Conservation (phyloP, 2,797 vertebrate species). For the Euphonia xanthogaster region DNA sequence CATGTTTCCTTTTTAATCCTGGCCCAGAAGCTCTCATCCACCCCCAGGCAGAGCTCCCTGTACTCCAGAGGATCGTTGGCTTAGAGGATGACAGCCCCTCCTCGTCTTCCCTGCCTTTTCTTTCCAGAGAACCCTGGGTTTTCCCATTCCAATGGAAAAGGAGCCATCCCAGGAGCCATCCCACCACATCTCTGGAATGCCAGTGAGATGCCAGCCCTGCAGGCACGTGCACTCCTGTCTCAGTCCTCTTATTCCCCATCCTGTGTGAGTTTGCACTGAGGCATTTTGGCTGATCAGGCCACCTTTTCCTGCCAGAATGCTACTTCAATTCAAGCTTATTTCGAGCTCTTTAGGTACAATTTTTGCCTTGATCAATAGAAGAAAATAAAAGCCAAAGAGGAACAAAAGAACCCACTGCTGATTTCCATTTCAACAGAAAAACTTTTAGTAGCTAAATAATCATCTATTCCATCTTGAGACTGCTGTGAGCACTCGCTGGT, state of each 20-base stretch:
- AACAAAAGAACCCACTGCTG: neutral
- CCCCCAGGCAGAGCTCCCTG: neutral
- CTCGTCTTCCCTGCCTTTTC: fast-evolving
- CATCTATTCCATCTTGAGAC: neutral
- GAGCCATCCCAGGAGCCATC: neutral
- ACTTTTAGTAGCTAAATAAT: conserved; percentile 5
- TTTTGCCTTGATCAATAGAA: neutral
- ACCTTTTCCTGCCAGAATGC: neutral
- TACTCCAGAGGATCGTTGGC: neutral
- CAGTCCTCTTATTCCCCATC: neutral
- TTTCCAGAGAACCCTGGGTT: too few species aligned
- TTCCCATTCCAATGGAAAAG: neutral
- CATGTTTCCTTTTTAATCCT: neutral
- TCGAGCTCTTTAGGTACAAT: neutral
- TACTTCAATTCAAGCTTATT: neutral
- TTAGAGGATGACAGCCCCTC: neutral
- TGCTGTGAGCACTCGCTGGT: neutral
- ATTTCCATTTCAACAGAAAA: conserved; percentile 9
- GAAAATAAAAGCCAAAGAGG: neutral
- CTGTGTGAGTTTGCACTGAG: fast-evolving
- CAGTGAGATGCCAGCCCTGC: neutral
- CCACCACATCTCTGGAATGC: neutral
- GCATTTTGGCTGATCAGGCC: neutral
- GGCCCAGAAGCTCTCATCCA: neutral
- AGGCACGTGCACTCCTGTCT: fast-evolving